A percentile compares a stretch with the other conserved stretches of the same genome.
These are phyloP conservation scores for Morpho achilles DNA, from an alignment of 2,888 invertebrate genomes.

Conservation along the genomic window DNA sequence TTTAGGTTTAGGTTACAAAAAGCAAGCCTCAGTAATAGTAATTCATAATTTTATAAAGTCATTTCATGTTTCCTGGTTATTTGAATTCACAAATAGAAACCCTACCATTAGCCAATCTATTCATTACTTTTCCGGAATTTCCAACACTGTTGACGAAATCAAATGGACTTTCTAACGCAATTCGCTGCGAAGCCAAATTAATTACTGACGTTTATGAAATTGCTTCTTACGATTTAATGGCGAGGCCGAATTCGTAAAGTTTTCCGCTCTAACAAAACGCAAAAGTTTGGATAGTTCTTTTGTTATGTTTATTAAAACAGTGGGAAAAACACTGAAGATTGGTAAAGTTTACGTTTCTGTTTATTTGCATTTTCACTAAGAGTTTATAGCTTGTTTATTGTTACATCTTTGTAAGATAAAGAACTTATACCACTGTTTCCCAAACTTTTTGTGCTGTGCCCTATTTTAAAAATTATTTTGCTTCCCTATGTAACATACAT, in stretches of 20 bases:
- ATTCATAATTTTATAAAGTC: no score
- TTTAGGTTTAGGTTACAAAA: no score
- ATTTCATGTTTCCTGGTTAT: neutral
- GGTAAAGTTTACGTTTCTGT: slow-evolving; percentile 51
- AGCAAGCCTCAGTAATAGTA: no score
- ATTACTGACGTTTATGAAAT: slow-evolving; percentile 21
- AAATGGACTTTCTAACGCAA: slow-evolving; percentile 19
- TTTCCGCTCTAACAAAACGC: slow-evolving; percentile 43
- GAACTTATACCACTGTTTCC: neutral
- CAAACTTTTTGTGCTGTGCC: no score
- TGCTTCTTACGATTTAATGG: slow-evolving; percentile 21
- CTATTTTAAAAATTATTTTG: no score
- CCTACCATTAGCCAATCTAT: slow-evolving; percentile 19
- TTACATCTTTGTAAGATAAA: neutral
- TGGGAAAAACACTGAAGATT: slow-evolving; percentile 55
- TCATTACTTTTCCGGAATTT: slow-evolving; percentile 24
- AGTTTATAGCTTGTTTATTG: slow-evolving; percentile 52
- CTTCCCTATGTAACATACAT: no score
- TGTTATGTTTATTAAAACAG: slow-evolving; percentile 63
- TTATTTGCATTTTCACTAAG: slow-evolving; percentile 65
- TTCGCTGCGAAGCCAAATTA: slow-evolving; percentile 16
- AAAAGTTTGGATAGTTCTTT: slow-evolving; percentile 58
- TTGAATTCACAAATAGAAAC: neutral
- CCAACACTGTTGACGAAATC: slow-evolving; percentile 16
- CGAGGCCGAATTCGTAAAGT: slow-evolving; percentile 41